These are phyloP conservation scores for Bubo bubo DNA, from an alignment of 2,113 vertebrate genomes.

Conservation along the genomic window DNA sequence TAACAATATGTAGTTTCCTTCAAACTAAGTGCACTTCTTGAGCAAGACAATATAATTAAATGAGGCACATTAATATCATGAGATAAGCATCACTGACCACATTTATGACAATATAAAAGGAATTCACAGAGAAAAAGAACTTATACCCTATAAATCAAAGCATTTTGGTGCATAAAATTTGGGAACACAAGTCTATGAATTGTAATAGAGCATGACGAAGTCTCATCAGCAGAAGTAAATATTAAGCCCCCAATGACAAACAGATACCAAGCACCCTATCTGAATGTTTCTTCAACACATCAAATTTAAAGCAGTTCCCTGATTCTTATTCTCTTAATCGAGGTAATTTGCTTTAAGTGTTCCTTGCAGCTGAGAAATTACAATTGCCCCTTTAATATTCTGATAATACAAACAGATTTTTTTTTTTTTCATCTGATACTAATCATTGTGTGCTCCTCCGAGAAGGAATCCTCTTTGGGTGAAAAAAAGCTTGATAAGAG, in stretches of 20 bases:
- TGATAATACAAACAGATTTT: neutral
- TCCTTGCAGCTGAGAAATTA: slow-evolving; percentile 36
- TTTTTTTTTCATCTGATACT: neutral
- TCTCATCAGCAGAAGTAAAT: slow-evolving; percentile 83
- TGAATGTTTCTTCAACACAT: neutral
- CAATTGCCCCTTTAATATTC: slow-evolving; percentile 52
- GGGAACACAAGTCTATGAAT: slow-evolving; percentile 77
- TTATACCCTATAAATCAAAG: slow-evolving; percentile 73
- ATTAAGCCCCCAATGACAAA: slow-evolving; percentile 71
- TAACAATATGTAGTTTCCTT: slow-evolving; percentile 1
- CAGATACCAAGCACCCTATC: slow-evolving; percentile 23
- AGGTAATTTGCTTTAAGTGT: slow-evolving; percentile 49
- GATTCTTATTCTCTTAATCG: slow-evolving; percentile 49
- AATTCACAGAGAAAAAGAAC: neutral
- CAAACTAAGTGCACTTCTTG: slow-evolving; percentile 31
- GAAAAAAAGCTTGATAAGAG: neutral
- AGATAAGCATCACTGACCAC: slow-evolving; percentile 61
- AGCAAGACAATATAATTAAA: slow-evolving; percentile 64
- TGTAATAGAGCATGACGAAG: slow-evolving; percentile 78
- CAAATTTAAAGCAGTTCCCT: neutral
- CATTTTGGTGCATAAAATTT: slow-evolving; percentile 75
- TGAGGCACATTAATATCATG: slow-evolving; percentile 42
- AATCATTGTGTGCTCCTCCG: neutral
- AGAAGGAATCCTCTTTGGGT: neutral
- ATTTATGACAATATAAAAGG: slow-evolving; percentile 49